These are phyloP conservation scores for Biston betularia DNA, from an alignment of 2,888 invertebrate genomes.

Conservation along the genomic window DNA sequence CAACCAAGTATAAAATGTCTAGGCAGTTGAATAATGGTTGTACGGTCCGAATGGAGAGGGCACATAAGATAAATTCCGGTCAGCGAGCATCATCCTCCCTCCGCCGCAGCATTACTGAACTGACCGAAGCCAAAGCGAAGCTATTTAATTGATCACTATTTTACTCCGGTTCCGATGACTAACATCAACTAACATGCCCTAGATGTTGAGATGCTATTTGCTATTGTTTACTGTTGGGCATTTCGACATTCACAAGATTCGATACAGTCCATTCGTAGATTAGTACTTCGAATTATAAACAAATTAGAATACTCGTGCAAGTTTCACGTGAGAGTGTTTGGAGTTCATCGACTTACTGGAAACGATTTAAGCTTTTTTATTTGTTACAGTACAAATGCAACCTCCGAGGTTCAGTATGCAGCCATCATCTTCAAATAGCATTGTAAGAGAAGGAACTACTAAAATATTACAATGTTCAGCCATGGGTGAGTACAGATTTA, in stretches of 20 bases:
- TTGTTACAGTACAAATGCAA: constrained; percentile 87
- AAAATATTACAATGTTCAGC: constrained; percentile 98
- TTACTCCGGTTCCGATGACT: constrained; percentile 49
- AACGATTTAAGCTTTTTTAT: constrained; percentile 28
- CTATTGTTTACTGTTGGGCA: constrained; percentile 33
- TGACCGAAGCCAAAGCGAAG: constrained; percentile 60
- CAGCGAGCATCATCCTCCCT: constrained; percentile 62
- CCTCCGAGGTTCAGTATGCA: constrained; percentile 95
- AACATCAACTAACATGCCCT: constrained; percentile 43
- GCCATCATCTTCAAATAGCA: constrained; percentile 94
- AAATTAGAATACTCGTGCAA: constrained; percentile 33
- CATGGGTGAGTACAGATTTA: constrained; percentile 88
- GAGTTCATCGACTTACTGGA: constrained; percentile 16
- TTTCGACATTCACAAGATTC: constrained; percentile 34
- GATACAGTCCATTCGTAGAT: constrained; percentile 35
- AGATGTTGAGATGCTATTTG: constrained; percentile 35
- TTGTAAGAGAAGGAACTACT: constrained; percentile 94
- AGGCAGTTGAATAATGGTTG: constrained; percentile 54
- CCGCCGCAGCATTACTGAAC: constrained; percentile 43
- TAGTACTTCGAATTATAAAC: constrained; percentile 34
- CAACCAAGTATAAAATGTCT: constrained; percentile 45
- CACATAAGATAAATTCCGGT: constrained; percentile 64
- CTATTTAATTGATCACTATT: constrained; percentile 57
- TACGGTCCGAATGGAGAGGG: constrained; percentile 46
- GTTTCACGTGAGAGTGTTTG: constrained; percentile 22